phyloP scores from a whole-genome alignment of 2,797 vertebrate genomes.

The Chrosomus eos region DNA sequence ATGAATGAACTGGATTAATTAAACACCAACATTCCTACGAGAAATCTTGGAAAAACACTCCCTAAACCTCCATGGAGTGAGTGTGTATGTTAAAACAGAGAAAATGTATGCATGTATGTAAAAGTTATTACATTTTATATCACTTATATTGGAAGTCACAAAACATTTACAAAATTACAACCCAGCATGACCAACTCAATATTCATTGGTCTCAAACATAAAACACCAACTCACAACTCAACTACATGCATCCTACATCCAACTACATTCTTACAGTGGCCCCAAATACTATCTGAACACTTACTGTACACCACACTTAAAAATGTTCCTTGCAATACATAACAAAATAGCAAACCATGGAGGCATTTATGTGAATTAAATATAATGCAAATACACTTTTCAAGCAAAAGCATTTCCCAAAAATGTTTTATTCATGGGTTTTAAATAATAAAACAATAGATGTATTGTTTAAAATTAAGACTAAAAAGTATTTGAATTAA shows the following conservation, averaged over 20 bases:
- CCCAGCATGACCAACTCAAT: not conserved
- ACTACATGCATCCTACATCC: not conserved
- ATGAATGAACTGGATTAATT: constrained; percentile 67
- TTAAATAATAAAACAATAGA: not conserved
- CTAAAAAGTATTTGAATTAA: not conserved
- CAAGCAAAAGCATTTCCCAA: not conserved
- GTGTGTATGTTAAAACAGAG: not conserved
- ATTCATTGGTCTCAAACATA: not conserved
- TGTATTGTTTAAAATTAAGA: not conserved
- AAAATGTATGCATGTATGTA: not conserved
- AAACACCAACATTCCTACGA: constrained; percentile 67
- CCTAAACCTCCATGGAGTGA: constrained; percentile 3
- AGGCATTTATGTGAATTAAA: not conserved
- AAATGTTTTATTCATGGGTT: not conserved
- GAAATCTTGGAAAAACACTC: constrained; percentile 57
- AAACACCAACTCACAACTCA: not conserved
- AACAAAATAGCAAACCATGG: not conserved
- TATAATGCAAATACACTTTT: not conserved
- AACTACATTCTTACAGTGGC: not conserved
- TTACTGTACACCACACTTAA: not conserved
- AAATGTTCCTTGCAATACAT: not conserved
- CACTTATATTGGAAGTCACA: not conserved
- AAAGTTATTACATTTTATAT: not conserved
- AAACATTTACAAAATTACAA: not conserved
- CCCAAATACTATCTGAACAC: not conserved